phyloP scores from a whole-genome alignment of 2,113 vertebrate species.

The Falcunculus frontatus region DNA sequence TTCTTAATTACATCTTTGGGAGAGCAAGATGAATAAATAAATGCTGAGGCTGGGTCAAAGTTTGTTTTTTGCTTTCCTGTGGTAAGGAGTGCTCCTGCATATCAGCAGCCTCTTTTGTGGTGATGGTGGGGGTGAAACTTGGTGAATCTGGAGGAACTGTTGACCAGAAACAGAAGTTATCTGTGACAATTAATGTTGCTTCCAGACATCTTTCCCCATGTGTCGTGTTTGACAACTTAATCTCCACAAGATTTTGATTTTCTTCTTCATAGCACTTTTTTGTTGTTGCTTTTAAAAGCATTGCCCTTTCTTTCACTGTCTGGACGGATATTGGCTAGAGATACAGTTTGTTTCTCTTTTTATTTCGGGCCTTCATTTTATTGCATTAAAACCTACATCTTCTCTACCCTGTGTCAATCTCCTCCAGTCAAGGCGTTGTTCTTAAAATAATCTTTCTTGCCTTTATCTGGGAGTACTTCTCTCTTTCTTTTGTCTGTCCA shows the following conservation, averaged over 20 bases:
- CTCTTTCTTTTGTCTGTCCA: neutral
- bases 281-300: neutral
- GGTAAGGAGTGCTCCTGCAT: neutral
- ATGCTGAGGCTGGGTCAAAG: neutral
- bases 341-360: neutral
- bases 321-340: neutral
- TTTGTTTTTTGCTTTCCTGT: constrained; percentile 6
- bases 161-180: neutral
- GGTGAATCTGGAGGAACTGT: neutral
- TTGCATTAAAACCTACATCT: neutral
- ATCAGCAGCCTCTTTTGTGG: neutral
- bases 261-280: neutral
- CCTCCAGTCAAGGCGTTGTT: neutral
- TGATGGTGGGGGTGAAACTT: neutral
- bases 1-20: neutral
- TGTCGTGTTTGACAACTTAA: neutral
- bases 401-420: neutral
- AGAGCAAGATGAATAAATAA: neutral
- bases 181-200: neutral
- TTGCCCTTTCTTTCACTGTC: neutral
- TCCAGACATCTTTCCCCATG: neutral
- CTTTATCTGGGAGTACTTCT: neutral
- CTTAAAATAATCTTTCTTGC: neutral
- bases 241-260: neutral
- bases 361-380: neutral